Evolutionary conservation across 1,140 invertebrate genomes (phyloP).

Genomic region (Diabrotica undecimpunctata): DNA sequence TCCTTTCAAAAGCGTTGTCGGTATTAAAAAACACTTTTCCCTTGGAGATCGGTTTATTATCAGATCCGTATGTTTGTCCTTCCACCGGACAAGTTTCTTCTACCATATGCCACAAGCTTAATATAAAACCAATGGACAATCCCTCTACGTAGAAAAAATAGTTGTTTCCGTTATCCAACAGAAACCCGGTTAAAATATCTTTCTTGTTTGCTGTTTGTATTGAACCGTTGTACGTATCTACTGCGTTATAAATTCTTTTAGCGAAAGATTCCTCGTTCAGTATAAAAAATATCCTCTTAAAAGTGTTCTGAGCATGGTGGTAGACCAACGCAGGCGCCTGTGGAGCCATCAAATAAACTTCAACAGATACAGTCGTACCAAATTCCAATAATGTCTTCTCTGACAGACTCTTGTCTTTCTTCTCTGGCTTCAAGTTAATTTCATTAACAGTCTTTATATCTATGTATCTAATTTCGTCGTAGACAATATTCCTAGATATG

Average conservation of each 20-base stretch:
- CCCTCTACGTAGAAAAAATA: constrained; percentile 27
- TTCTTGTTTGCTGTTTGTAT: background rate
- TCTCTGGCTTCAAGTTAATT: constrained; percentile 6
- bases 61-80: background rate
- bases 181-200: constrained; percentile 27
- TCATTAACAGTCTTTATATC: constrained; percentile 11
- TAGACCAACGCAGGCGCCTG: constrained; percentile 25
- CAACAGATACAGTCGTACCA: constrained; percentile 18
- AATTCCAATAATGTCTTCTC: constrained; percentile 22
- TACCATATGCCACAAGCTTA: constrained; percentile 24
- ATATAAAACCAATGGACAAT: constrained; percentile 22
- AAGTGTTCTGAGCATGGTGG: constrained; percentile 26
- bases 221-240: constrained; percentile 16
- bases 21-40: constrained; percentile 28
- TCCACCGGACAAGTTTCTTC: background rate
- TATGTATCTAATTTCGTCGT: background rate
- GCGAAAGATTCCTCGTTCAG: constrained; percentile 13
- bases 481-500: background rate
- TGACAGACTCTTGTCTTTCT: constrained; percentile 1
- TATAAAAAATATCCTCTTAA: constrained; percentile 24
- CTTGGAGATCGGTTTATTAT: background rate
- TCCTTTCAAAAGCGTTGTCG: constrained; percentile 24
- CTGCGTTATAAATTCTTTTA: constrained; percentile 1
- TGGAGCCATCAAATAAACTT: constrained; percentile 28
- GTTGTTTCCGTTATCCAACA: constrained; percentile 28